These are phyloP conservation scores for Steromphala cineraria DNA, from an alignment of 2,888 invertebrate species.

Conservation along the genomic window DNA sequence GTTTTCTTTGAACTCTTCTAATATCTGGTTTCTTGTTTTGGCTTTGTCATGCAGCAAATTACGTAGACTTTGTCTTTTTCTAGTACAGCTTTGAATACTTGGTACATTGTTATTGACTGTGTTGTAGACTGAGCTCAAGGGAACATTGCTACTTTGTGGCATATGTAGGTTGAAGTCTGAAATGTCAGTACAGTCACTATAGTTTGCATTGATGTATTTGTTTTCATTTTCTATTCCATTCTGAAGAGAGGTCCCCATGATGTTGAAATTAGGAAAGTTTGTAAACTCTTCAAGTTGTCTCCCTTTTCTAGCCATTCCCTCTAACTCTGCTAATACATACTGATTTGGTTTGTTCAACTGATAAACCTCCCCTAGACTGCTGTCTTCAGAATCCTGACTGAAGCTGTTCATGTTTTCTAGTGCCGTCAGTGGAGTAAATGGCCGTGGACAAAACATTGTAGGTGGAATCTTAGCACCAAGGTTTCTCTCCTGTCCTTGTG, in stretches of 20 bases:
- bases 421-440: background rate
- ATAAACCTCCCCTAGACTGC: background rate
- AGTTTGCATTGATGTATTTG: too few relatives aligned
- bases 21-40: background rate
- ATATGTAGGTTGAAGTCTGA: too few relatives aligned
- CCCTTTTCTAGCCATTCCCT: constrained; percentile 15
- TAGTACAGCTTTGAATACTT: background rate
- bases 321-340: constrained; percentile 37
- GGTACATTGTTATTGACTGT: too few relatives aligned
- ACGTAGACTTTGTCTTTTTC: background rate
- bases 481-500: background rate
- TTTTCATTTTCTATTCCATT: too few relatives aligned
- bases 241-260: too few relatives aligned
- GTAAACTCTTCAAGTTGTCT: background rate
- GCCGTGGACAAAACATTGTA: background rate
- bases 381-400: background rate
- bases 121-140: too few relatives aligned
- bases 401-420: background rate
- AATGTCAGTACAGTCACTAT: too few relatives aligned
- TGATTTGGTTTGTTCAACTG: constrained; percentile 31
- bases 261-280: background rate
- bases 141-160: too few relatives aligned
- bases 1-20: background rate
- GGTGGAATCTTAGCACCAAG: background rate
- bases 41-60: background rate